Evolutionary conservation across 2,113 vertebrate genomes (phyloP).

Genomic region (Colius striatus): DNA sequence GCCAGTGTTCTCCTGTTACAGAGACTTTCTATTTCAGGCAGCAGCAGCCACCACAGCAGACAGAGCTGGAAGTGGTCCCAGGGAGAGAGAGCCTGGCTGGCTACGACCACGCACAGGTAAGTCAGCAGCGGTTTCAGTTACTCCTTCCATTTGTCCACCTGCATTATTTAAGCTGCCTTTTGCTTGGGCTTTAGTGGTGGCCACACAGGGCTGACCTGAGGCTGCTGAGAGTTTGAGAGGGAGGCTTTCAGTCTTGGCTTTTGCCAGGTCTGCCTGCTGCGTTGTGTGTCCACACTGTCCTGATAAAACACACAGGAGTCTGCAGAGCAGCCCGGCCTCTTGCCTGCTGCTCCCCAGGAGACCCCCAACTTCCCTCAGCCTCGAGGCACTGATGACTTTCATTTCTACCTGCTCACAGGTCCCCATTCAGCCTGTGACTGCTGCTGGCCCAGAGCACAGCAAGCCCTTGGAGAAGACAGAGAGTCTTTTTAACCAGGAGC

Average conservation of each 20-base stretch:
- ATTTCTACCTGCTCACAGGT: slow-evolving; percentile 64
- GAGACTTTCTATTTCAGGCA: slow-evolving; percentile 57
- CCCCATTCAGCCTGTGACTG: slow-evolving; percentile 80
- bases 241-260: not conserved
- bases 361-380: rapidly evolving
- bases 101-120: slow-evolving; percentile 83
- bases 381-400: rapidly evolving
- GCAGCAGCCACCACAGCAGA: slow-evolving; percentile 83
- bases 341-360: too few relatives aligned
- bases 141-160: not conserved
- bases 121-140: rapidly evolving
- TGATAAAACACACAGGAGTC: rapidly evolving
- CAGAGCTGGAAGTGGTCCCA: slow-evolving; percentile 86
- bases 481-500: slow-evolving; percentile 77
- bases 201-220: rapidly evolving
- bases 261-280: not conserved
- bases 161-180: not conserved
- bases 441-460: slow-evolving; percentile 80
- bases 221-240: not conserved
- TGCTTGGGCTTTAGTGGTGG: too few relatives aligned
- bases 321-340: not conserved
- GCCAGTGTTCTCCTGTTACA: not conserved
- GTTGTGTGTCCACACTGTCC: rapidly evolving
- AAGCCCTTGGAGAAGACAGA: slow-evolving; percentile 86
- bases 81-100: slow-evolving; percentile 81